These are phyloP conservation scores for Lophotis ruficrista DNA, from an alignment of 2,113 vertebrate genomes.

Conservation along the genomic window DNA sequence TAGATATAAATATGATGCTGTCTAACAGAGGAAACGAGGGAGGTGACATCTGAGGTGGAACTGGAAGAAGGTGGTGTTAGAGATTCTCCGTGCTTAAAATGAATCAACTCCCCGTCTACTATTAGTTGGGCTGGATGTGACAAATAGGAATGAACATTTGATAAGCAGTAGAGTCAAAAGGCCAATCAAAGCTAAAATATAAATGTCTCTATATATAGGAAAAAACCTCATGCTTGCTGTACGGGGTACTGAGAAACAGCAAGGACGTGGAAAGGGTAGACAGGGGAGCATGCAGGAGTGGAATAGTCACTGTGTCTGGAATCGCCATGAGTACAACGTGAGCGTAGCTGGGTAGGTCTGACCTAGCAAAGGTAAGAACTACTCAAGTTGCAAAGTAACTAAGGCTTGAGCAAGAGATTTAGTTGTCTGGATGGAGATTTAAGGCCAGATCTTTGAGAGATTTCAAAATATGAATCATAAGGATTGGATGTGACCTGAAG, in stretches of 20 bases:
- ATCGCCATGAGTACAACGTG: neutral
- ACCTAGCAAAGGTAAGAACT: neutral
- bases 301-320: neutral
- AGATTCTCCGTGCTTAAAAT: neutral
- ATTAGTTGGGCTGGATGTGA: neutral
- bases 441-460: neutral
- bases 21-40: neutral
- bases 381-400: neutral
- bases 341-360: neutral
- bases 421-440: neutral
- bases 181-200: neutral
- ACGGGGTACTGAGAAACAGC: neutral
- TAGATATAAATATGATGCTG: fast-evolving
- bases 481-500: neutral
- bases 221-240: neutral
- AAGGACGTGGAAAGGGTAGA: neutral
- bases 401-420: neutral
- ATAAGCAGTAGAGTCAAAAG: neutral
- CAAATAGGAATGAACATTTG: neutral
- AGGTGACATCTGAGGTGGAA: neutral
- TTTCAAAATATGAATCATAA: neutral
- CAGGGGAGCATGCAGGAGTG: neutral
- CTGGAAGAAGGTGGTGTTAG: neutral
- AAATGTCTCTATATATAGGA: neutral
- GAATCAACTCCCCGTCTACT: neutral